Evolutionary conservation across 1,140 invertebrate genomes (phyloP), one percentile per base, ranked within the genome.

Genomic region (Pseudoatta argentina): DNA sequence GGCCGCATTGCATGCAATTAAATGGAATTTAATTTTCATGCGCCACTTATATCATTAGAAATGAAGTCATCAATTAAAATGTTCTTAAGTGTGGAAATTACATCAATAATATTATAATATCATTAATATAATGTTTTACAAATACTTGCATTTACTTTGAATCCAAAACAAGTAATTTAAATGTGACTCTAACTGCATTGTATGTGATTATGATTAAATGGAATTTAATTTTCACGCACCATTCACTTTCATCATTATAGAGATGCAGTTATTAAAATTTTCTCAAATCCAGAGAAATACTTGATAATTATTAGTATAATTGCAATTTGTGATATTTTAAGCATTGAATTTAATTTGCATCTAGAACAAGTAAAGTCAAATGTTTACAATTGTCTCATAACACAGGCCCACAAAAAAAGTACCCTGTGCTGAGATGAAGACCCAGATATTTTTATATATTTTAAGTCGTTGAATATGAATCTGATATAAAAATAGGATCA

Each of bases 1-100:
- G 24, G 71, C 69, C 79, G 67, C 55, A 30, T 61, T 75, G 39
- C 79, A 51, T 63, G 79, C 24, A 3, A 83, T 73, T 66, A 59
- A 72, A 73, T 34, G 3, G 27, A 59, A 73, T 73, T 73, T 51
- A 48, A 73, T 73, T 48, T 83, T 83, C 57, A 83, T 14, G 18
- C 67, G 16, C n/a, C 44, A 16, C 30, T 79, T 81, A 27, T 21
- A 69, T 55, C 7, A 39, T 44, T 24, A 12, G 14, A 21, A 27
- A 78, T 66, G 24, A 27, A 72, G 21, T 55, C 14, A 82, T 72
- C 18, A 72, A 21, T 57, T n/a, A 7, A 82, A 57, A 67, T 67
- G 39, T 12, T 39, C 48, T 39, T 1, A 18, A 24, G 16, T 59
- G 4, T 12, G 4, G 3, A 44, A 44, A 3, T 57, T 27, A 39